Evolutionary conservation across 2,113 vertebrate species (phyloP), one percentile per base, ranked within the genome.

Genomic region (Tyto alba): DNA sequence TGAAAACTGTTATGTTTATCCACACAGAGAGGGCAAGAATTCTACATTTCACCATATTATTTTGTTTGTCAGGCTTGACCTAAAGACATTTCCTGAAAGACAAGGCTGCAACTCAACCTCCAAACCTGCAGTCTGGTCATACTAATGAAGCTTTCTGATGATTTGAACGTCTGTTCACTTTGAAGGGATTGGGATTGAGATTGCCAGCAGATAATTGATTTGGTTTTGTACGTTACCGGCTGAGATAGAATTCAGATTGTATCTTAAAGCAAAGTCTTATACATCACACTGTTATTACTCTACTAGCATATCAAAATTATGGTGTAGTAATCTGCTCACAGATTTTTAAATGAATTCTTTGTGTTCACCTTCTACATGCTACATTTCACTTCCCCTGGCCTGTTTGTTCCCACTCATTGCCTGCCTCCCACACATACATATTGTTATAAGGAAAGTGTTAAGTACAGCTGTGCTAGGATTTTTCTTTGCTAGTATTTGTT

Each of bases 391-490:
- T 97, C 90, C 88, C 89, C 50, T 90, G 78, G 57, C 62, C 71
- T 93, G 76, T 89, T 95, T 95, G 86, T 94, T 96, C 94, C 96
- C 94, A 85, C 84, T 96, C 80, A 8, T 52, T 89, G 91, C 75
- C 71, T 95, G 91, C 95, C 92, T 94, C 96, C 93, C 94, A 93
- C 92, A 95, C 92, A 94, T 94, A 59, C 83, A 32, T 81, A 95
- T 53, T 96, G 91, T 96, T 97, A 23, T n/a, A 92, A 95, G 80
- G 82, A 40, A 88, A 96, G 89, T 77, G 85, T 89, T 90, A 88
- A 92, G 48, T 95, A 94, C 97, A 97, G 97, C 97, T 97, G 97
- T 88, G 88, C 95, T 93, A 85, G 79, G 83, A 63, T 93, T 95
- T 96, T 94, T 96, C 96, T 96, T 88, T 95, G 87, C 89, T 96